phyloP scores from a whole-genome alignment of 2,888 invertebrate species.

The Pyrochroa serraticornis region DNA sequence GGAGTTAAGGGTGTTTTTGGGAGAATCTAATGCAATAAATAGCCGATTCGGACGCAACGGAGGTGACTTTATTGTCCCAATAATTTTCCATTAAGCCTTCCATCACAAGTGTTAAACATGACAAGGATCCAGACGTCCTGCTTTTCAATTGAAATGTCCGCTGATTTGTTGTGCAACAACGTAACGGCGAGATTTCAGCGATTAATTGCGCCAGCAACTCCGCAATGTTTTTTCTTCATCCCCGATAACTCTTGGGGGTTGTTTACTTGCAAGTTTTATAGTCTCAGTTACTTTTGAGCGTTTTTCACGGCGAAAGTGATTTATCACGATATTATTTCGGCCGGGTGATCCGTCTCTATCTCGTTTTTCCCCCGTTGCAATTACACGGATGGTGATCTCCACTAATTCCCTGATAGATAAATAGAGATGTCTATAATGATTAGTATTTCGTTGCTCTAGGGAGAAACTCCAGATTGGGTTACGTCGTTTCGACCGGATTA shows the following conservation, averaged over 20 bases:
- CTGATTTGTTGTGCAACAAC: slow-evolving; percentile 6
- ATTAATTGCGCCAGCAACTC: slow-evolving; percentile 2
- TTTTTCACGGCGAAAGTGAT: slow-evolving; percentile 7
- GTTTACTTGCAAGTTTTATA: slow-evolving; percentile 2
- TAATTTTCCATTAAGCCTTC: no score
- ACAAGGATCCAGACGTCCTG: background rate
- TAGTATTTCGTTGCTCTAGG: slow-evolving; percentile 23
- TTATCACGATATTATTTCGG: slow-evolving; percentile 15
- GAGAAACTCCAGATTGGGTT: slow-evolving; percentile 15
- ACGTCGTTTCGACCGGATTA: slow-evolving; percentile 2
- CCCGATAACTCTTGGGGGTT: slow-evolving; percentile 3
- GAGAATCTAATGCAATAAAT: no score
- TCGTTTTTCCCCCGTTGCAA: slow-evolving; percentile 20
- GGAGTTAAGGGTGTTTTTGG: no score
- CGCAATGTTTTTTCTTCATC: background rate
- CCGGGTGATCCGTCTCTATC: background rate
- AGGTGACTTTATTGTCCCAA: no score
- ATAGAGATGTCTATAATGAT: slow-evolving; percentile 36
- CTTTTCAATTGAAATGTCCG: slow-evolving; percentile 18
- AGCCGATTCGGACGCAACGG: no score
- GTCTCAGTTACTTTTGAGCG: background rate
- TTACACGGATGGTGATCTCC: slow-evolving; percentile 35
- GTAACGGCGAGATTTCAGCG: slow-evolving; percentile 1
- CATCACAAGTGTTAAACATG: background rate
- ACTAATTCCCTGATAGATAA: slow-evolving; percentile 33